These are phyloP conservation scores for Pyxicephalus adspersus DNA, from an alignment of 2,113 vertebrate species.

Conservation along the genomic window DNA sequence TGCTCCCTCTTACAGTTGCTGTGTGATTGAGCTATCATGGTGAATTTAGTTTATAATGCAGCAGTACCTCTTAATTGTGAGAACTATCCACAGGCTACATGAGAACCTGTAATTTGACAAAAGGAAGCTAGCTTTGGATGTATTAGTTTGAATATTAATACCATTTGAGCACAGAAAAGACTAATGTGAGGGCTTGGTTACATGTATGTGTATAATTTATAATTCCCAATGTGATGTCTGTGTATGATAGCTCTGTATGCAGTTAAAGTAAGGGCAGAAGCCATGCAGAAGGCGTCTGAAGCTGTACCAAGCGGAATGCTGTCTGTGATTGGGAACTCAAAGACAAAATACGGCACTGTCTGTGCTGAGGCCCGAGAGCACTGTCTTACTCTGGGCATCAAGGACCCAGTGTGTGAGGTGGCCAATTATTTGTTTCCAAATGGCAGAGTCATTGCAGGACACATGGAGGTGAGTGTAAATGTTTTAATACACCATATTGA, in stretches of 20 bases:
- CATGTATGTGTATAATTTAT: background rate
- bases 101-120: too few species aligned
- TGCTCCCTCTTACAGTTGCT: too few species aligned
- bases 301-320: constrained; percentile 87
- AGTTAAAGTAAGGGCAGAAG: constrained; percentile 90
- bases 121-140: too few species aligned
- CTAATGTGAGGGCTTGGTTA: too few species aligned
- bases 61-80: too few species aligned
- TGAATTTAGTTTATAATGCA: too few species aligned
- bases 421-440: constrained; percentile 93
- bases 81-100: too few species aligned
- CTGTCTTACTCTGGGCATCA: constrained; percentile 79
- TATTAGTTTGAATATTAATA: too few species aligned
- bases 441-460: constrained; percentile 90
- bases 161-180: too few species aligned
- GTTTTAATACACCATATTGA: background rate
- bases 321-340: constrained; percentile 78
- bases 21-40: too few species aligned
- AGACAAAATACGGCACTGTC: constrained; percentile 78
- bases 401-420: constrained; percentile 84
- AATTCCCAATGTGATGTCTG: background rate
- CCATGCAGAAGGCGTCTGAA: constrained; percentile 90
- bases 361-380: constrained; percentile 85
- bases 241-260: constrained; percentile 79
- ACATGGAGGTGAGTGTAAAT: constrained; percentile 77